A percentile compares a stretch with the other conserved stretches of the same genome.
These are phyloP conservation scores for Xenopus tropicalis DNA, from an alignment of 2,113 vertebrate species.

Conservation along the genomic window DNA sequence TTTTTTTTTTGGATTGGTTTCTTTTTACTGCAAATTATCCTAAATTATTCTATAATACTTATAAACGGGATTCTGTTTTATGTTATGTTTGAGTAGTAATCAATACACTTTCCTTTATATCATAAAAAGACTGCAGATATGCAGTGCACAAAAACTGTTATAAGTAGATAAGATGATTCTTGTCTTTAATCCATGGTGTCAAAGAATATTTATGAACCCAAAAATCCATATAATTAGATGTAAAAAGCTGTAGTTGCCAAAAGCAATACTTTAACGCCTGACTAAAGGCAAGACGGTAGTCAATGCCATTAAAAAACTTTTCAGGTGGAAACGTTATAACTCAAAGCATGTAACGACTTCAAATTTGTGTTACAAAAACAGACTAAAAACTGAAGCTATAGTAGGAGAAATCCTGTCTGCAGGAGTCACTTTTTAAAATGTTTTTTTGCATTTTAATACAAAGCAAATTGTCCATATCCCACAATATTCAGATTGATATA, in stretches of 20 bases:
- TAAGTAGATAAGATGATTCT: neutral
- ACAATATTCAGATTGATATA: neutral
- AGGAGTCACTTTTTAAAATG: too few relatives aligned
- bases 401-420: too few relatives aligned
- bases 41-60: too few relatives aligned
- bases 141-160: too few relatives aligned
- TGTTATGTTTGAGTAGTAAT: too few relatives aligned
- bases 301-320: constrained; percentile 1
- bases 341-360: neutral
- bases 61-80: too few relatives aligned
- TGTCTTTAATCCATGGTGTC: neutral
- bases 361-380: neutral
- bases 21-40: too few relatives aligned
- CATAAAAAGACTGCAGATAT: too few relatives aligned
- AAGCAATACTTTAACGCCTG: neutral
- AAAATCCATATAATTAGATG: neutral
- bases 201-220: neutral
- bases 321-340: neutral
- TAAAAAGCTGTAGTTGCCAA: neutral
- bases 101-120: too few relatives aligned
- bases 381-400: neutral
- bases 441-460: neutral
- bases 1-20: too few relatives aligned
- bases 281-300: neutral
- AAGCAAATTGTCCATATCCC: neutral